Evolutionary conservation across 2,797 vertebrate genomes (phyloP).

Genomic region (Enteromius viviparus): DNA sequence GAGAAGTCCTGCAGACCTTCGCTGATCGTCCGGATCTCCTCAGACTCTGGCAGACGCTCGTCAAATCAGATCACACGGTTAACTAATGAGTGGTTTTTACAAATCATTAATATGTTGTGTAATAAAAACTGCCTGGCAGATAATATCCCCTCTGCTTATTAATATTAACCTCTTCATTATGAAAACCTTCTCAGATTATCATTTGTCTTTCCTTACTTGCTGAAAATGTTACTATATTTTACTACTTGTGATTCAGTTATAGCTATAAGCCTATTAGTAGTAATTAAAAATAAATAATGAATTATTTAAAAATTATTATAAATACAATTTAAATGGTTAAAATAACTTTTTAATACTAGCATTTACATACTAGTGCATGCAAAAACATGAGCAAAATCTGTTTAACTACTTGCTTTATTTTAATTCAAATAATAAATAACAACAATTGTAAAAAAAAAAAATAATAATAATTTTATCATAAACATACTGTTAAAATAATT

Average conservation of each 20-base stretch:
- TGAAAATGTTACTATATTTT: not conserved
- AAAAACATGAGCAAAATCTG: too few relatives aligned
- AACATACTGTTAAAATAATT: too few relatives aligned
- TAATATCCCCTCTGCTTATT: not conserved
- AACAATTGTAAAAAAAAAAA: too few relatives aligned
- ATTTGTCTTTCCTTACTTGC: not conserved
- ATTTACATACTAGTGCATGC: too few relatives aligned
- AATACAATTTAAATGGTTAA: too few relatives aligned
- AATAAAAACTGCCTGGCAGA: not conserved
- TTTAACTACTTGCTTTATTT: too few relatives aligned
- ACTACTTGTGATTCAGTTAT: not conserved
- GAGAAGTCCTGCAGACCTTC: constrained; percentile 3
- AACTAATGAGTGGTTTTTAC: not conserved
- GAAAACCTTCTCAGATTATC: not conserved
- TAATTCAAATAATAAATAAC: too few relatives aligned
- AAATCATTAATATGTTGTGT: not conserved
- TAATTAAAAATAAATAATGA: not conserved
- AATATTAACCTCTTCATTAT: not conserved
- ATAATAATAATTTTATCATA: too few relatives aligned
- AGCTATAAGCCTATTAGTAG: not conserved
- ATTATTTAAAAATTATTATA: not conserved
- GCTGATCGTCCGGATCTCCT: not conserved
- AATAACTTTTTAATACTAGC: too few relatives aligned
- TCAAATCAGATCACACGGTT: not conserved
- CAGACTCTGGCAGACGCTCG: constrained; percentile 12